phyloP scores from a whole-genome alignment of 1,140 invertebrate species.

The Lasioglossum baleicum region DNA sequence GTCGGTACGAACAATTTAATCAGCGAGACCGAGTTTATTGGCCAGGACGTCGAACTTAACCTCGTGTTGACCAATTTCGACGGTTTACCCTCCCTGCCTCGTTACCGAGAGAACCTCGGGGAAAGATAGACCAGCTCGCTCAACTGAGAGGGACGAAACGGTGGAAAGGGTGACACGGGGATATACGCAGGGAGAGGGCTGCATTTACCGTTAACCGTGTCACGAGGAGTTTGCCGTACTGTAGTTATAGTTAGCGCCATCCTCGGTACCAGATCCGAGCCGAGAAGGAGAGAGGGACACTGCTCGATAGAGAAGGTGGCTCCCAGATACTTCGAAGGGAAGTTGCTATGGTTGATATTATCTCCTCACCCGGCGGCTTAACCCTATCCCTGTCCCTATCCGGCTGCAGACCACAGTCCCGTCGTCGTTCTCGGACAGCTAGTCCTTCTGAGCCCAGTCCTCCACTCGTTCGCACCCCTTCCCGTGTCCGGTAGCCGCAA shows the following conservation, averaged over 20 bases:
- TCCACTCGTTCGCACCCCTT: constrained; percentile 46
- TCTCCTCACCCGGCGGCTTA: constrained; percentile 38
- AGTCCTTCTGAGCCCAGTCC: background rate
- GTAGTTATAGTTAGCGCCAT: constrained; percentile 35
- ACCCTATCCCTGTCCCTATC: constrained; percentile 19
- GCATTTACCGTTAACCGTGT: constrained; percentile 53
- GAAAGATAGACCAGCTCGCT: constrained; percentile 38
- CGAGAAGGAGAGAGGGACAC: background rate
- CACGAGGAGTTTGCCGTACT: constrained; percentile 52
- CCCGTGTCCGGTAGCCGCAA: constrained; percentile 29
- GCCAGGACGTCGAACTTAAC: constrained; percentile 58
- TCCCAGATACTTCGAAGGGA: constrained; percentile 39
- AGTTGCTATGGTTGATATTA: constrained; percentile 57
- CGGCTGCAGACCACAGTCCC: background rate
- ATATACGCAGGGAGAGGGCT: background rate
- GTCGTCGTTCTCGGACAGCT: constrained; percentile 13
- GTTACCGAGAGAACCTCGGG: constrained; percentile 45
- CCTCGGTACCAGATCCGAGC: background rate
- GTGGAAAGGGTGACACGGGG: background rate
- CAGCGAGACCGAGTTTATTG: constrained; percentile 54
- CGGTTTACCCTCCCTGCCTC: constrained; percentile 53
- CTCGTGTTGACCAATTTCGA: constrained; percentile 65
- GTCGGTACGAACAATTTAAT: constrained; percentile 59
- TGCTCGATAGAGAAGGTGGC: constrained; percentile 10
- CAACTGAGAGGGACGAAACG: background rate